phyloP scores from a whole-genome alignment of 2,113 vertebrate genomes.

The Petaurus breviceps region DNA sequence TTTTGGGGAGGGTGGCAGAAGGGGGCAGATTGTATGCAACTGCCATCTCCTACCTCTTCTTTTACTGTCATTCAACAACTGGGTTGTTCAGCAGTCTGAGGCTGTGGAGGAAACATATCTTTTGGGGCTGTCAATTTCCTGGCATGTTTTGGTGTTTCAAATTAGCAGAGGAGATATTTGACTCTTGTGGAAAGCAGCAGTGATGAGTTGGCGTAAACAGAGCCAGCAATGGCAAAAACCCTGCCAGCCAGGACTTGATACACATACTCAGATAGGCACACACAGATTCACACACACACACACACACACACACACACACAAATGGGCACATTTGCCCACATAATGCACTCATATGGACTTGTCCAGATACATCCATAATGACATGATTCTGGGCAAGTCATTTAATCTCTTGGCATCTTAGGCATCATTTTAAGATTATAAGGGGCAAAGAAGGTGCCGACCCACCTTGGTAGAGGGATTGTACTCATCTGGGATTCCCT shows the following conservation, averaged over 20 bases:
- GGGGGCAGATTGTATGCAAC: not conserved
- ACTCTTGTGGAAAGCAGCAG: constrained; percentile 18
- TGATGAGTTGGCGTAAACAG: constrained; percentile 37
- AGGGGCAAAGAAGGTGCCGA: not conserved
- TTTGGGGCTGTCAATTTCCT: constrained; percentile 38
- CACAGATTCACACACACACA: not conserved
- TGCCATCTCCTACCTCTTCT: constrained; percentile 38
- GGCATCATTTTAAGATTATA: not conserved
- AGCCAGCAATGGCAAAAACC: constrained; percentile 38
- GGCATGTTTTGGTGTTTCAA: constrained; percentile 30
- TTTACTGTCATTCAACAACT: constrained; percentile 5
- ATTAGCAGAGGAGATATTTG: constrained; percentile 48
- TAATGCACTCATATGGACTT: not conserved
- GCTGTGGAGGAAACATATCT: constrained; percentile 44
- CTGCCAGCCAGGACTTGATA: not conserved
- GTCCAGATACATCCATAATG: not conserved
- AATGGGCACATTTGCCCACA: not conserved
- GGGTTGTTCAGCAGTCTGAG: constrained; percentile 44
- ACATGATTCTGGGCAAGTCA: not conserved
- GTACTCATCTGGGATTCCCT: not conserved
- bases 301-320: not conserved
- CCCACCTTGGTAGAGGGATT: not conserved
- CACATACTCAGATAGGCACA: not conserved
- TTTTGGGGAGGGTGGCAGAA: not conserved
- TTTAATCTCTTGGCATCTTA: not conserved